Conservation (phyloP, 1,140 invertebrate species). For the Cotesia typhae region DNA sequence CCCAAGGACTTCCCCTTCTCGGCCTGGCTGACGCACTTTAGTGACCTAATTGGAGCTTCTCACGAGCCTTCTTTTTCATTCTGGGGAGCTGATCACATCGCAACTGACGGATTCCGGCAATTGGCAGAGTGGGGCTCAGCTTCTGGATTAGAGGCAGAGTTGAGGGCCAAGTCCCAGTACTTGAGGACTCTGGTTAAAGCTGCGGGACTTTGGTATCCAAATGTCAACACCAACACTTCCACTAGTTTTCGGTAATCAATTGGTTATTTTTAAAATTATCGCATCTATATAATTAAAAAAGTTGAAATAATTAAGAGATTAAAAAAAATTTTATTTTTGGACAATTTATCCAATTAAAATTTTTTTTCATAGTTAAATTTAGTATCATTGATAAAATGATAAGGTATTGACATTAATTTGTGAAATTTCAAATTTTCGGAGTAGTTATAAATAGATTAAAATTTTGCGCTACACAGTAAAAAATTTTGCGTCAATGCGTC, state of each 20-base stretch:
- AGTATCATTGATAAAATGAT: no score
- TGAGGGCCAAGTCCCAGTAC: constrained; percentile 81
- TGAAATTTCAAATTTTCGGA: no score
- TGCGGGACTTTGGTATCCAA: constrained; percentile 91
- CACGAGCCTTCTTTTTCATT: constrained; percentile 91
- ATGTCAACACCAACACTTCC: constrained; percentile 87
- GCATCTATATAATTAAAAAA: no score
- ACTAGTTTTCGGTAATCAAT: constrained; percentile 74
- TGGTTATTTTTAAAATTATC: no score
- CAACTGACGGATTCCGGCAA: constrained; percentile 91
- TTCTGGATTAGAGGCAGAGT: constrained; percentile 88
- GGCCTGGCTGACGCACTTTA: constrained; percentile 94
- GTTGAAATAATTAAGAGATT: no score
- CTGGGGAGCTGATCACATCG: constrained; percentile 91
- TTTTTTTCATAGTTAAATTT: no score
- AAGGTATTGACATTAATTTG: no score
- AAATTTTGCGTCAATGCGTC: no score
- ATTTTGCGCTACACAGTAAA: no score
- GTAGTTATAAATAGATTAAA: no score
- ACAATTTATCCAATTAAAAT: no score
- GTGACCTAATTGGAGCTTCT: constrained; percentile 95
- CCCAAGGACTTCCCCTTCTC: constrained; percentile 95
- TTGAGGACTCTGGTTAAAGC: constrained; percentile 95
- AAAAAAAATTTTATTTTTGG: no score
- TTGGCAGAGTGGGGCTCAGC: constrained; percentile 95